These are phyloP conservation scores for Bothrops jararaca DNA, from an alignment of 2,113 vertebrate species.

Conservation along the genomic window DNA sequence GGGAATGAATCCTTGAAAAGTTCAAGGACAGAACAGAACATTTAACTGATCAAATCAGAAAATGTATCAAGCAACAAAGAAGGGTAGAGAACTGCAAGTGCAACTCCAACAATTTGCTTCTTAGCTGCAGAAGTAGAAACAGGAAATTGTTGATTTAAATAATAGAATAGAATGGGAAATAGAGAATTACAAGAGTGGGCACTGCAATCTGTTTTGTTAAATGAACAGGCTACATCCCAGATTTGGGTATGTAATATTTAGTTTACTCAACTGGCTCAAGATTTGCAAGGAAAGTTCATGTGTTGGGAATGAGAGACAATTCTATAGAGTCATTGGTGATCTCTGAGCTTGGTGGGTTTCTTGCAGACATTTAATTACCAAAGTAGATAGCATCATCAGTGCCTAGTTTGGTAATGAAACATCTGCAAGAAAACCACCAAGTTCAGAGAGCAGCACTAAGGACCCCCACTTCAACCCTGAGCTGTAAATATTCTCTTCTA, in stretches of 20 bases:
- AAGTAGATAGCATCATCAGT: background rate
- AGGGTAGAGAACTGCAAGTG: background rate
- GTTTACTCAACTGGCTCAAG: background rate
- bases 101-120: background rate
- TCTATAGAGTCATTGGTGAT: background rate
- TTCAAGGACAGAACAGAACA: background rate
- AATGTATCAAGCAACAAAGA: background rate
- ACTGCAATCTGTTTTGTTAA: background rate
- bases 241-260: background rate
- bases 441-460: background rate
- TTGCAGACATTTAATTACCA: background rate
- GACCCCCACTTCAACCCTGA: background rate
- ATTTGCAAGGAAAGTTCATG: background rate
- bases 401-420: background rate
- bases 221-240: background rate
- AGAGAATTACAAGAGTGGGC: background rate
- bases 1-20: background rate
- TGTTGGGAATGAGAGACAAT: background rate
- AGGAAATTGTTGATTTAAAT: background rate
- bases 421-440: background rate
- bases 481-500: background rate
- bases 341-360: background rate
- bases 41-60: background rate
- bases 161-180: background rate
- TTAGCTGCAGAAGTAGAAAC: background rate